These are phyloP conservation scores for Molossus molossus DNA, from an alignment of 2,797 vertebrate genomes.

Conservation along the genomic window DNA sequence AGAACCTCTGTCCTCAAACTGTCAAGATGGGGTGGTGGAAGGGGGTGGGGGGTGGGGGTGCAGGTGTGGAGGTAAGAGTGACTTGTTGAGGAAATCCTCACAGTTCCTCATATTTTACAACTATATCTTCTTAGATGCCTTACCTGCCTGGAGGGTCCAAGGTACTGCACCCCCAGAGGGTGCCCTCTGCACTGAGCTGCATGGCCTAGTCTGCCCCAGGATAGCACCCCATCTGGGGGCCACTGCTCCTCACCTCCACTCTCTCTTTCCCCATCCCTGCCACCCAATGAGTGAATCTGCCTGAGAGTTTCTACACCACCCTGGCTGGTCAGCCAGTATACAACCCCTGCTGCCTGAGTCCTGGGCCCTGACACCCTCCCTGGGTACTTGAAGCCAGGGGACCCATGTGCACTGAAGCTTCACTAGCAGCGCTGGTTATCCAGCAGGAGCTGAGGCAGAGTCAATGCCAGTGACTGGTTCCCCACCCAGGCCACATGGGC, in stretches of 20 bases:
- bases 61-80: background rate
- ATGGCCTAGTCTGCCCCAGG: background rate
- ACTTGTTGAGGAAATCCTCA: background rate
- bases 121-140: background rate
- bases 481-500: background rate
- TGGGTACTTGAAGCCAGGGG: background rate
- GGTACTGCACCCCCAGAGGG: background rate
- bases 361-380: background rate
- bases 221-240: background rate
- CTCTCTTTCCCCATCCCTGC: background rate
- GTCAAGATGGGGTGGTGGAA: background rate
- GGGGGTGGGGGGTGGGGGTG: accelerated
- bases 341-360: background rate
- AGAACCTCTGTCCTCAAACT: background rate
- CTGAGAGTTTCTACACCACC: background rate
- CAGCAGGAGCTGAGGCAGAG: background rate
- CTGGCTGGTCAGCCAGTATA: background rate
- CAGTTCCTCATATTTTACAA: background rate
- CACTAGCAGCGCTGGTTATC: background rate
- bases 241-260: background rate
- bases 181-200: background rate
- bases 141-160: background rate
- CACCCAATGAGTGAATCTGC: background rate
- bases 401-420: background rate
- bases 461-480: background rate